Conservation (phyloP, 1,140 invertebrate genomes). For the Drosophila asahinai region DNA sequence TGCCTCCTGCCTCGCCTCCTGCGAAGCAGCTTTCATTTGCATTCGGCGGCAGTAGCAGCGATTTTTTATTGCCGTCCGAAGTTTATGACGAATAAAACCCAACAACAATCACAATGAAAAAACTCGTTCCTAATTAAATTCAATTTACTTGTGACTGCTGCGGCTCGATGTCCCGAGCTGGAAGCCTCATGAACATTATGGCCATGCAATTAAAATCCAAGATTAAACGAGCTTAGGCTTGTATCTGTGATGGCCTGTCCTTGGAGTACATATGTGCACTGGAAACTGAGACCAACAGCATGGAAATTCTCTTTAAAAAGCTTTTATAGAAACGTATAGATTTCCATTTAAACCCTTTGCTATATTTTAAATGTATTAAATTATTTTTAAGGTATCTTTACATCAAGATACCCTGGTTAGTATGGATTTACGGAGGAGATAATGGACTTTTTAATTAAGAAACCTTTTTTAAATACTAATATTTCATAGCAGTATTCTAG, state of each 20-base stretch:
- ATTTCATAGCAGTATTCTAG: too few relatives aligned
- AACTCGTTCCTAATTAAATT: constrained; percentile 77
- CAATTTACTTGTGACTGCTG: constrained; percentile 75
- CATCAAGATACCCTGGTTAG: not conserved
- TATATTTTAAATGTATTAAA: too few relatives aligned
- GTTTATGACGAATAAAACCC: constrained; percentile 75
- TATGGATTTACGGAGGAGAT: too few relatives aligned
- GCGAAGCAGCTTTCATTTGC: constrained; percentile 36
- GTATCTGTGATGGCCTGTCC: constrained; percentile 27
- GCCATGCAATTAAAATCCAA: constrained; percentile 77
- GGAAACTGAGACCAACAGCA: not conserved
- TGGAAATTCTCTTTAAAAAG: too few relatives aligned
- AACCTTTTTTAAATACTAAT: too few relatives aligned
- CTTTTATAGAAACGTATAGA: too few relatives aligned
- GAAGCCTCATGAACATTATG: constrained; percentile 56
- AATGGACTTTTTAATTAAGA: too few relatives aligned
- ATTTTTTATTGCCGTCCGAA: constrained; percentile 66
- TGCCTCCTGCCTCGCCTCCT: too few relatives aligned
- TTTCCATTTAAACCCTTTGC: too few relatives aligned
- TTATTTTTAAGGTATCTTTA: not conserved
- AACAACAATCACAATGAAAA: constrained; percentile 76
- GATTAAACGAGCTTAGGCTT: constrained; percentile 70
- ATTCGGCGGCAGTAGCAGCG: constrained; percentile 47
- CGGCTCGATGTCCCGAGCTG: constrained; percentile 27
- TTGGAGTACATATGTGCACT: not conserved